These are phyloP conservation scores for Ennomos quercinarius DNA, from an alignment of 2,888 invertebrate genomes.

Conservation along the genomic window DNA sequence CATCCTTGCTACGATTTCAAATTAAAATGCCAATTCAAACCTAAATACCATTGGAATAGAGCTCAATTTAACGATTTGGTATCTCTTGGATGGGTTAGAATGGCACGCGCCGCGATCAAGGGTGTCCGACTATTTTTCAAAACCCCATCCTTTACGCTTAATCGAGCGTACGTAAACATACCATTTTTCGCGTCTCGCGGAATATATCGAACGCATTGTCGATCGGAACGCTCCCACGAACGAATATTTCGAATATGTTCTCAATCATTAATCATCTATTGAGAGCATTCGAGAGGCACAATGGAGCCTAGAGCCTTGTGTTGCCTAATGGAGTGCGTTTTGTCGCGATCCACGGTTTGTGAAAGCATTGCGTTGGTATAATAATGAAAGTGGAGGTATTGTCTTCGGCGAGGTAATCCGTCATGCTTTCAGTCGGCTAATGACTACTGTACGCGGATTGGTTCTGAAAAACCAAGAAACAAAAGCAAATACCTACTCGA, in stretches of 20 bases:
- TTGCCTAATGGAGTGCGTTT: conserved; percentile 70
- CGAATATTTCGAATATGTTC: conserved; percentile 64
- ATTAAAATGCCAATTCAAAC: conserved; percentile 41
- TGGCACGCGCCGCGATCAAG: conserved; percentile 66
- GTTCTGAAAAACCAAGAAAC: conserved; percentile 7
- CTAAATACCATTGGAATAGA: conserved; percentile 43
- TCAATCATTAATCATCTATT: conserved; percentile 81
- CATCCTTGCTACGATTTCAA: conserved; percentile 63
- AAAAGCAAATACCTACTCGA: too few relatives aligned
- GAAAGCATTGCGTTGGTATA: conserved; percentile 49
- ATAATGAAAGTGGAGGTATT: conserved; percentile 63
- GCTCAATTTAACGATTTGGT: conserved; percentile 38
- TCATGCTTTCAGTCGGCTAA: conserved; percentile 52
- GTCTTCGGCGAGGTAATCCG: conserved; percentile 62
- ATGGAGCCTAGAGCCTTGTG: conserved; percentile 44
- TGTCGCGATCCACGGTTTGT: conserved; percentile 64
- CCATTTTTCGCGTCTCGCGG: conserved; percentile 76
- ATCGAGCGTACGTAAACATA: conserved; percentile 82
- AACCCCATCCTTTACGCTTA: conserved; percentile 73
- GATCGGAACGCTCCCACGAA: conserved; percentile 65
- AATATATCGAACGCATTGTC: conserved; percentile 75
- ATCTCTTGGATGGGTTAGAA: conserved; percentile 27
- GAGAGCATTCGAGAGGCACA: conserved; percentile 79
- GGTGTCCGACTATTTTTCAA: conserved; percentile 71
- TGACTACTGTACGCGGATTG: conserved; percentile 34